These are phyloP conservation scores for Panagrolaimus sp. DNA, from an alignment of 1,140 invertebrate species.

Conservation along the genomic window DNA sequence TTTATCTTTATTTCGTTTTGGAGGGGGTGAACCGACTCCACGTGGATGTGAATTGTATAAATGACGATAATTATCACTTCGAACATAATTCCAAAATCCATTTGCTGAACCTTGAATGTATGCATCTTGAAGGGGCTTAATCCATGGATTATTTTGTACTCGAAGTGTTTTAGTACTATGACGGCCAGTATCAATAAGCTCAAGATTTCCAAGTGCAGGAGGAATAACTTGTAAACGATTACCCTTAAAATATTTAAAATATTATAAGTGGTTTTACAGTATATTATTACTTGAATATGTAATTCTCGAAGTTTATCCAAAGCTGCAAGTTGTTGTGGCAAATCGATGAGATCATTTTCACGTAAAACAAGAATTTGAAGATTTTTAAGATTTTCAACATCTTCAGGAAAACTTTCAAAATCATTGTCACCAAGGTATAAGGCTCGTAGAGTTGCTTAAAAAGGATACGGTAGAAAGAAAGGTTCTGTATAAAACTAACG, in stretches of 20 bases:
- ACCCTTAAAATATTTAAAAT: constrained; percentile 65
- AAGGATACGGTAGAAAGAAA: constrained; percentile 39
- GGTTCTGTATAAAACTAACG: constrained; percentile 63
- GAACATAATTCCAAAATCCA: constrained; percentile 54
- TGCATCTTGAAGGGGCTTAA: constrained; percentile 90
- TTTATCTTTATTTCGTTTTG: constrained; percentile 57
- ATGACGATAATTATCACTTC: constrained; percentile 51
- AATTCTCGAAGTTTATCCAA: constrained; percentile 76
- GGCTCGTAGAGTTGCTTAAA: constrained; percentile 77
- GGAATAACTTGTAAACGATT: constrained; percentile 85
- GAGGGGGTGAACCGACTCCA: constrained; percentile 49
- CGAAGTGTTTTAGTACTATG: constrained; percentile 71
- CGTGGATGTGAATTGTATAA: constrained; percentile 45
- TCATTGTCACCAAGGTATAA: constrained; percentile 99
- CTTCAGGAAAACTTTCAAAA: constrained; percentile 81
- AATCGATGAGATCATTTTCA: constrained; percentile 86
- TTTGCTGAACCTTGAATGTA: constrained; percentile 70
- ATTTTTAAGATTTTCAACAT: constrained; percentile 87
- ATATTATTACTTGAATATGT: constrained; percentile 66
- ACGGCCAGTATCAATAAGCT: constrained; percentile 73
- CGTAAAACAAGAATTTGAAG: constrained; percentile 88
- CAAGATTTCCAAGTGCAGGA: constrained; percentile 73
- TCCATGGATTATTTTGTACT: constrained; percentile 95
- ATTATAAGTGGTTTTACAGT: not conserved
- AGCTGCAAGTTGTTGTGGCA: constrained; percentile 87